Conservation (phyloP, 2,113 vertebrate genomes). For the Pseudois nayaur region DNA sequence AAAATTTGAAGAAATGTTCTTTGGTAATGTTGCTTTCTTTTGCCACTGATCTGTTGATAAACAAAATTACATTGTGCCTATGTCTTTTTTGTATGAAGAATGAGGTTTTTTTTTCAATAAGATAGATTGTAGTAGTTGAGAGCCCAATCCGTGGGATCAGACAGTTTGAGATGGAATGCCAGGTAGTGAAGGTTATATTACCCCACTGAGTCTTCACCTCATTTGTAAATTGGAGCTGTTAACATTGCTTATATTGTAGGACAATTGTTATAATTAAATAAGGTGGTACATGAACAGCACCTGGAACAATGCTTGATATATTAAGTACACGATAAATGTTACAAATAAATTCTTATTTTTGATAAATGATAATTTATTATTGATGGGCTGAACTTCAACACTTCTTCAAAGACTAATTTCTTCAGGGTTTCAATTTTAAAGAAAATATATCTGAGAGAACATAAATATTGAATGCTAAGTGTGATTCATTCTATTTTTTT, state of each 20-base stretch:
- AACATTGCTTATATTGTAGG: neutral
- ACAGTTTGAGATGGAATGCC: neutral
- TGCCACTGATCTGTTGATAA: neutral
- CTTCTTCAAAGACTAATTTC: neutral
- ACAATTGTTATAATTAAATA: neutral
- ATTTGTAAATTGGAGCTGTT: neutral
- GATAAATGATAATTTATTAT: neutral
- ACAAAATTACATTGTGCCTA: neutral
- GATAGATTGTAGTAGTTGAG: neutral
- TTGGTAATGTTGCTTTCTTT: neutral
- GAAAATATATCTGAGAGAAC: neutral
- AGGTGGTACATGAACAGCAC: neutral
- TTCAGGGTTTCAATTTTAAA: neutral
- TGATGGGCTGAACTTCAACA: neutral
- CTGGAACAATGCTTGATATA: neutral
- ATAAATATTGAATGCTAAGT: neutral
- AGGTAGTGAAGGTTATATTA: no score
- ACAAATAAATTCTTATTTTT: neutral
- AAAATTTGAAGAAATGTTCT: neutral
- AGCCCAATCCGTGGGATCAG: neutral
- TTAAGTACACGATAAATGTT: neutral
- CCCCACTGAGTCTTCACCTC: neutral
- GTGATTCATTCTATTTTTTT: neutral
- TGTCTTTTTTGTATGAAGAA: neutral
- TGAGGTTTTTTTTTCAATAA: neutral